Conservation (phyloP, 1,140 invertebrate genomes). For the Bombus confusus region DNA sequence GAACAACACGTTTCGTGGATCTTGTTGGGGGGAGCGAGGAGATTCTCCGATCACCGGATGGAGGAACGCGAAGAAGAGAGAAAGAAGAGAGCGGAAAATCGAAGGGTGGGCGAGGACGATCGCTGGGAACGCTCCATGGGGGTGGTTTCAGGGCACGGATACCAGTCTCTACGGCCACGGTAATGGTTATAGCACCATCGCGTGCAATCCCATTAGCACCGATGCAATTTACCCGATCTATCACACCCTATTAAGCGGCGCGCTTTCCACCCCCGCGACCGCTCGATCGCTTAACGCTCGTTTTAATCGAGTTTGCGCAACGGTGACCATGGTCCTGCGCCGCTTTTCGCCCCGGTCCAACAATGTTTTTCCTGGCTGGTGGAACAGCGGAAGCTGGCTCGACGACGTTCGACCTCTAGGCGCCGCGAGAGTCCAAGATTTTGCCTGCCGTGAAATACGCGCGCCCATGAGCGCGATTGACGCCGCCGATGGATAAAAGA, state of each 20-base stretch:
- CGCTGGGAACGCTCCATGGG: slow-evolving; percentile 60
- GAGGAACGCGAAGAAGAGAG: not conserved
- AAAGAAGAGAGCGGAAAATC: slow-evolving; percentile 7
- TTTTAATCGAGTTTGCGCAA: slow-evolving; percentile 80
- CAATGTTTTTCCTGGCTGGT: slow-evolving; percentile 52
- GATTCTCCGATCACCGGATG: not conserved
- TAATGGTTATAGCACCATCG: slow-evolving; percentile 83
- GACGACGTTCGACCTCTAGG: not conserved
- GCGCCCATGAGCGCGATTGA: not conserved
- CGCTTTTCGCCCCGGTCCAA: slow-evolving; percentile 25
- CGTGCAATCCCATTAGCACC: slow-evolving; percentile 83
- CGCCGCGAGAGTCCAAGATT: not conserved
- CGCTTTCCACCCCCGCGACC: slow-evolving; percentile 74
- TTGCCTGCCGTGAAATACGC: no score
- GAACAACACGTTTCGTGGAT: not conserved
- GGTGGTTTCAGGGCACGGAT: slow-evolving; percentile 73
- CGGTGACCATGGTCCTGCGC: slow-evolving; percentile 53
- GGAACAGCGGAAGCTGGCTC: no score
- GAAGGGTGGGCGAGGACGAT: slow-evolving; percentile 20
- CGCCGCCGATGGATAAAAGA: slow-evolving; percentile 27
- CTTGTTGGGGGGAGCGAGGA: no score
- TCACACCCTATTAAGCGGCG: slow-evolving; percentile 83
- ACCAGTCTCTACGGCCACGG: slow-evolving; percentile 74
- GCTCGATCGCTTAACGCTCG: slow-evolving; percentile 80
- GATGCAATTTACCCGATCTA: slow-evolving; percentile 83